A percentile compares a stretch with the other conserved stretches of the same genome.
phyloP scores from a whole-genome alignment of 2,113 vertebrate genomes.

The Vulpes ferrilata region DNA sequence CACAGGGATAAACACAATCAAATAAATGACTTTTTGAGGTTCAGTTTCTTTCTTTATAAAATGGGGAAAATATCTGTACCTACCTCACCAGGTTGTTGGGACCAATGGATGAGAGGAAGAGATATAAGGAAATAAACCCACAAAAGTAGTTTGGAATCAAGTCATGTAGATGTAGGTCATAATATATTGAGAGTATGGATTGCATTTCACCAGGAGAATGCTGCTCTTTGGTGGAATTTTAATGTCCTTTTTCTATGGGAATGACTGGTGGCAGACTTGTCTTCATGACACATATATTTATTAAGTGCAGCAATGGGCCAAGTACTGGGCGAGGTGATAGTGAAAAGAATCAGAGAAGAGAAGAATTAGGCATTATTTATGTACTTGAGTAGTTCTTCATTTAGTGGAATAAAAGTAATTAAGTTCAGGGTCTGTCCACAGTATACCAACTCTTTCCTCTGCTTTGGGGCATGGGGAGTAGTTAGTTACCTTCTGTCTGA shows the following conservation, averaged over 20 bases:
- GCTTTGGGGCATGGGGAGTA: not conserved
- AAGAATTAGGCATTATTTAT: not conserved
- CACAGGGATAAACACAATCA: not conserved
- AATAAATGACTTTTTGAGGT: not conserved
- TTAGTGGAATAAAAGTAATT: not conserved
- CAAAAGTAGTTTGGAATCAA: not conserved
- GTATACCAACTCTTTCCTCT: not conserved
- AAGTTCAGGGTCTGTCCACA: not conserved
- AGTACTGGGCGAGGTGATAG: not conserved
- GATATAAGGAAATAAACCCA: constrained; percentile 72
- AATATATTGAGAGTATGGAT: constrained; percentile 80
- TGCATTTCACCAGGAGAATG: constrained; percentile 76
- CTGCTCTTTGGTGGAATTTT: constrained; percentile 40
- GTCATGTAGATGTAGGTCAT: constrained; percentile 66
- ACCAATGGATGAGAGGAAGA: not conserved
- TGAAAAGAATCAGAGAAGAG: not conserved
- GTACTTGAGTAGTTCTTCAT: not conserved
- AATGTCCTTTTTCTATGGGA: not conserved
- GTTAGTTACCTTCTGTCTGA: not conserved
- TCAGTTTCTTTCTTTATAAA: not conserved
- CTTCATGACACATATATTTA: not conserved
- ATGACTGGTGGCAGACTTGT: not conserved
- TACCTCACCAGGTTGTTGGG: not conserved
- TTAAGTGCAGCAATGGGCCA: not conserved
- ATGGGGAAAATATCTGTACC: not conserved